Base-by-base conservation (phyloP, 2,113 vertebrate genomes). In the Ranitomeya imitator region DNA sequence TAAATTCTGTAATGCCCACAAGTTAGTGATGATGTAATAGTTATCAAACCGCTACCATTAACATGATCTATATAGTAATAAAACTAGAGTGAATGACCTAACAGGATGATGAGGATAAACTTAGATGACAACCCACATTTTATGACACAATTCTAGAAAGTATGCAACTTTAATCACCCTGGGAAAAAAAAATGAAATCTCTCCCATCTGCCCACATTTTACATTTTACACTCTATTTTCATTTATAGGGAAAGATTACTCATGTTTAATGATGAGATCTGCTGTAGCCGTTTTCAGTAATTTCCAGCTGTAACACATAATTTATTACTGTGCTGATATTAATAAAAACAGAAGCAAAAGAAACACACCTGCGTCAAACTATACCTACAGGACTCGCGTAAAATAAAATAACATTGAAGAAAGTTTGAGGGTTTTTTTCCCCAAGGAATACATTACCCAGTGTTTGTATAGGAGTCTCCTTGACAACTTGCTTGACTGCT, bases 401-500 rank as follows among this genome's bases (percentile, higher is more conserved):
- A 59, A 61, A 85, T 60, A 85, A 79, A 89, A 59, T 60, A 55
- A 84, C 65, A 84, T 11, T 71, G 59, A 84, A 52, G 55, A 83
- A 51, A 60, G 15, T 37, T 45, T 65, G 7, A 83, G 59, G 31
- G 19, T 65, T 45, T 83, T 79, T 60, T 60, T 71, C 79, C 23
- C 19, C 78, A 83, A 78, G 12, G 85, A 89, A 65, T 54, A 59
- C 45, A 74, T 86, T 61, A 55, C 16, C 79, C 65, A 77, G 15
- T 89, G 92, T 85, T 81, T 89, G 86, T 88, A 67, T 26, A 45
- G 86, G 88, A 61, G 88, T 93, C 91, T 83, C 92, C 89, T 83
- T 92, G 90, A 37, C 87, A 89, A 93, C 89, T 19, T 60, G 37
- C 86, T 86, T 86, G 77, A 84, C 89, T 92, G 89, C 92, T 92